Evolutionary conservation across 2,888 invertebrate species (phyloP).

Genomic region (Drosophila peninsularis): DNA sequence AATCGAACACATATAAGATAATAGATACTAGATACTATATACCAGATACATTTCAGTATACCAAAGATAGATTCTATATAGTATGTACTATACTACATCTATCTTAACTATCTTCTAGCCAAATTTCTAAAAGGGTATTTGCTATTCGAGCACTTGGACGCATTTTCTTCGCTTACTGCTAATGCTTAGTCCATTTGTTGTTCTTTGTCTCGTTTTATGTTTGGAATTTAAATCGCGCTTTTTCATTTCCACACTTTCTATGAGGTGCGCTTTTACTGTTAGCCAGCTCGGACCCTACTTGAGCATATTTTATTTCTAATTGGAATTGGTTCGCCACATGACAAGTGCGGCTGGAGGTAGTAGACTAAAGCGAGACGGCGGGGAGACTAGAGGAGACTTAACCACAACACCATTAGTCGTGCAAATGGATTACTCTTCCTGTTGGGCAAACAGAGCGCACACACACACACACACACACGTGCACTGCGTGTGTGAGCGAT

Average conservation of each 20-base stretch:
- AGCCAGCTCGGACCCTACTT: conserved; percentile 3
- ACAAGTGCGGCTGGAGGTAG: conserved; percentile 1
- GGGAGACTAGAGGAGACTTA: conserved; percentile 5
- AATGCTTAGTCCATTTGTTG: conserved; percentile 10
- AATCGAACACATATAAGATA: too few relatives aligned
- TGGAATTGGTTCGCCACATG: conserved; percentile 44
- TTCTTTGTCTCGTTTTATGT: conserved; percentile 34
- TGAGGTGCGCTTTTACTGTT: conserved; percentile 8
- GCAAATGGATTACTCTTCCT: conserved; percentile 53
- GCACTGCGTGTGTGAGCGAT: background rate
- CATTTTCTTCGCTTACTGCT: background rate
- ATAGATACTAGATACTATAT: too few relatives aligned
- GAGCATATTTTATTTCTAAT: conserved; percentile 52
- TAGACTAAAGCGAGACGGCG: background rate
- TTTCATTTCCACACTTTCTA: conserved; percentile 40
- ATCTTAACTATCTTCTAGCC: background rate
- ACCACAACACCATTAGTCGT: conserved; percentile 70
- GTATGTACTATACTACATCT: too few relatives aligned
- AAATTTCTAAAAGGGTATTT: background rate
- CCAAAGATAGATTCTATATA: too few relatives aligned
- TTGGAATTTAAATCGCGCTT: conserved; percentile 40
- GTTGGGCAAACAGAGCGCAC: conserved; percentile 42
- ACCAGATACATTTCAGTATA: too few relatives aligned
- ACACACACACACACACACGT: conserved; percentile 16
- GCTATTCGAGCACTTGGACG: background rate